A percentile compares a stretch with the other conserved stretches of the same genome.
Conservation (phyloP, 2,888 invertebrate genomes). For the Ectobius pallidus region DNA sequence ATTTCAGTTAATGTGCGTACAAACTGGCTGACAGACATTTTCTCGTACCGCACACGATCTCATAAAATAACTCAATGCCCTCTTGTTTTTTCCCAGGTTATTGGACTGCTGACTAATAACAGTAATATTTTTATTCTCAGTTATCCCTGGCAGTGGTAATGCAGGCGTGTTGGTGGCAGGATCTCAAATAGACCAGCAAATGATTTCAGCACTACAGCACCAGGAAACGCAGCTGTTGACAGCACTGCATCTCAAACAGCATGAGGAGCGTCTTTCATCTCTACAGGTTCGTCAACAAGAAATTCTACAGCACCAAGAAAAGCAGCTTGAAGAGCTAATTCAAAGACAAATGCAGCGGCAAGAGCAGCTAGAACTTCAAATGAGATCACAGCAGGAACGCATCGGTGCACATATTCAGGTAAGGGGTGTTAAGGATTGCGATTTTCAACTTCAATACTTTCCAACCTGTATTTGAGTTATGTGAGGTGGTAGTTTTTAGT, state of each 20-base stretch:
- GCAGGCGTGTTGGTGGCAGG: slow-evolving; percentile 9
- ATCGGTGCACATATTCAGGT: slow-evolving; percentile 67
- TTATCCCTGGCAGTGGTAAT: background rate
- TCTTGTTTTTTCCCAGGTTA: no score
- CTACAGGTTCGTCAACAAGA: slow-evolving; percentile 64
- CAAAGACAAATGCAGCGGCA: slow-evolving; percentile 63
- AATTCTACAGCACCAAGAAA: slow-evolving; percentile 59
- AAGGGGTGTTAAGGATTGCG: no score
- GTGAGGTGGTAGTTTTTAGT: no score
- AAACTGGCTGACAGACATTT: no score
- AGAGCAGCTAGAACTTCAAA: slow-evolving; percentile 63
- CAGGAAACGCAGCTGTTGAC: slow-evolving; percentile 67
- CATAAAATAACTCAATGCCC: no score
- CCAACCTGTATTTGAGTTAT: no score
- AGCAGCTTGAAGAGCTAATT: slow-evolving; percentile 61
- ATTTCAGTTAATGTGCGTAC: no score
- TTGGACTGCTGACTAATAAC: no score
- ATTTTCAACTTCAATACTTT: no score
- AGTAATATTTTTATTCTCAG: background rate
- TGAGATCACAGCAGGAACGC: slow-evolving; percentile 65
- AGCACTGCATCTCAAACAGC: slow-evolving; percentile 66
- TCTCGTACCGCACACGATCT: no score
- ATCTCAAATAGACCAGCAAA: slow-evolving; percentile 21
- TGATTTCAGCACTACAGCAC: slow-evolving; percentile 59
- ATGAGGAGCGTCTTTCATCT: slow-evolving; percentile 64